These are phyloP conservation scores for Plebejus argus DNA, from an alignment of 2,888 invertebrate species.

Conservation along the genomic window DNA sequence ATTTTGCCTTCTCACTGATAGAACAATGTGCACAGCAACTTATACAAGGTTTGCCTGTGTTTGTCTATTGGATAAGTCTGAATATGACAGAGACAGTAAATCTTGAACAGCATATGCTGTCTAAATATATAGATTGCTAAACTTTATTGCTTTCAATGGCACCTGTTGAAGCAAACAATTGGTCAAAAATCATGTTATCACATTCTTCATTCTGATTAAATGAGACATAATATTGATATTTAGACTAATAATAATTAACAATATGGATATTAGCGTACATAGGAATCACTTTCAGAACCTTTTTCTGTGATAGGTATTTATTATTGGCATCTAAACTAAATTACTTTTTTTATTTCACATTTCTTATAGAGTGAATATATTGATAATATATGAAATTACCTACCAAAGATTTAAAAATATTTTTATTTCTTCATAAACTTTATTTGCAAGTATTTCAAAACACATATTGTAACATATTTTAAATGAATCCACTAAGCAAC, in stretches of 20 bases:
- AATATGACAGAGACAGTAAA: background rate
- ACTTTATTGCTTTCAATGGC: too few relatives aligned
- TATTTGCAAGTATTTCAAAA: background rate
- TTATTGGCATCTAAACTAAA: background rate
- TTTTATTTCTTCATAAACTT: background rate
- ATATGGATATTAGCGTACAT: background rate
- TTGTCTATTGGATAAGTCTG: background rate
- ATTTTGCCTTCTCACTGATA: background rate
- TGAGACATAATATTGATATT: background rate
- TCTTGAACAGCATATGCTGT: background rate
- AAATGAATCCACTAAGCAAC: too few relatives aligned
- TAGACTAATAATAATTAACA: background rate
- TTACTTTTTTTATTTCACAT: background rate
- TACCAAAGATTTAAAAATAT: conserved; percentile 3
- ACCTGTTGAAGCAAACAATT: background rate
- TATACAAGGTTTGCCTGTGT: background rate
- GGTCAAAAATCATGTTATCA: background rate
- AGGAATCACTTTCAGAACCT: background rate
- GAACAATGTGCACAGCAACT: too few relatives aligned
- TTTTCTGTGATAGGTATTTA: background rate
- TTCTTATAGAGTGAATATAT: too few relatives aligned
- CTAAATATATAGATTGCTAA: background rate
- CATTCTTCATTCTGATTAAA: background rate
- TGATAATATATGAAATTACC: background rate
- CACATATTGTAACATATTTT: background rate